phyloP scores from a whole-genome alignment of 2,113 vertebrate genomes.

The Zapornia atra region DNA sequence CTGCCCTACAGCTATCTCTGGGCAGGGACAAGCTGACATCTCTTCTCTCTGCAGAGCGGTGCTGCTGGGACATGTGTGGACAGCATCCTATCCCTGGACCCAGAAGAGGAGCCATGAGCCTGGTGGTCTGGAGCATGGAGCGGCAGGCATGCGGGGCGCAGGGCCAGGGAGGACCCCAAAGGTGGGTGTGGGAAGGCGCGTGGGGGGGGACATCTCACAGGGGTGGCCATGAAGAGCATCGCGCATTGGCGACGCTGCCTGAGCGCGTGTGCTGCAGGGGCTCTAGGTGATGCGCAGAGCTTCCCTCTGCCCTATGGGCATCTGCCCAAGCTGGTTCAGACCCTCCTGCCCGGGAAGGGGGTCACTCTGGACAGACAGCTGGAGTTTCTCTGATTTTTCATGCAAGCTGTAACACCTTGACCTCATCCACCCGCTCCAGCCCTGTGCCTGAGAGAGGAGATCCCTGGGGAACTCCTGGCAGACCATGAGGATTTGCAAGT shows the following conservation, averaged over 20 bases:
- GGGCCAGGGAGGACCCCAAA: neutral
- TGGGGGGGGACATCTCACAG: neutral
- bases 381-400: neutral
- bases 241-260: neutral
- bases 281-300: rapidly evolving
- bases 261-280: neutral
- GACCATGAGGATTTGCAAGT: neutral
- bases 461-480: rapidly evolving
- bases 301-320: neutral
- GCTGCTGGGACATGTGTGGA: neutral
- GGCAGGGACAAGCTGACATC: neutral
- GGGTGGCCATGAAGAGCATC: neutral
- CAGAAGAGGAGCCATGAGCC: neutral
- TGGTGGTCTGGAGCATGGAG: neutral
- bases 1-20: neutral
- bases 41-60: constrained; percentile 47
- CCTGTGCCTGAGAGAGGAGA: neutral
- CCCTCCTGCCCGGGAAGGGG: neutral
- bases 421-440: rapidly evolving
- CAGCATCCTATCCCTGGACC: rapidly evolving
- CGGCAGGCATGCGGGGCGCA: neutral
- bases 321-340: neutral
- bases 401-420: neutral
- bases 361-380: neutral
- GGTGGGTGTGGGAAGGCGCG: neutral